These are phyloP conservation scores for Siniperca scherzeri DNA, from an alignment of 2,797 vertebrate species.

Conservation along the genomic window DNA sequence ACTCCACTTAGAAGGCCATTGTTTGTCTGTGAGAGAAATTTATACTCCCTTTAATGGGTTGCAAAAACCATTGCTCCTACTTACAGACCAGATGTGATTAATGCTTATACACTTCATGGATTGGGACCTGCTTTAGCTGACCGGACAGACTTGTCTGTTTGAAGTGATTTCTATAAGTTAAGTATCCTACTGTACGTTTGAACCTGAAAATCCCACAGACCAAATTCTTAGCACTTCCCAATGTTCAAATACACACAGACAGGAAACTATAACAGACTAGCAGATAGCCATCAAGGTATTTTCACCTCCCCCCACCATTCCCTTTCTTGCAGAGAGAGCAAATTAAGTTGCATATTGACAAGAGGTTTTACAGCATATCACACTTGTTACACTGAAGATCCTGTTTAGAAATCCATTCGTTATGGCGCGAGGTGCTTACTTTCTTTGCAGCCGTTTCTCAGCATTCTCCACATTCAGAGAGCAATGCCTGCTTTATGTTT, in stretches of 20 bases:
- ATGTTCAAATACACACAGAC: conserved; percentile 26
- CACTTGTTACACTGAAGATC: conserved; percentile 43
- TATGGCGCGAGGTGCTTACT: conserved; percentile 28
- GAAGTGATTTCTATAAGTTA: conserved; percentile 17
- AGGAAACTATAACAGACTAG: conserved; percentile 27
- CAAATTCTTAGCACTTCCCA: conserved; percentile 14
- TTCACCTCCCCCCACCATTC: conserved; percentile 3
- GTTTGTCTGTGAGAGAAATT: conserved; percentile 72
- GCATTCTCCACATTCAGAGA: conserved; percentile 49
- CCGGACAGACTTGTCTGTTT: background rate
- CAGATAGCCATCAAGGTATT: conserved; percentile 39
- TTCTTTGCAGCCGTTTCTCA: conserved; percentile 40
- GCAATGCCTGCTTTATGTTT: conserved; percentile 34
- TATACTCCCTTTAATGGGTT: conserved; percentile 57
- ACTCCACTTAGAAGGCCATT: conserved; percentile 62
- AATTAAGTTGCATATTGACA: conserved; percentile 61
- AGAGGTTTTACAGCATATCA: conserved; percentile 50
- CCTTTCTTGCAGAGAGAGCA: conserved; percentile 30
- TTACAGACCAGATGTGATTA: conserved; percentile 64
- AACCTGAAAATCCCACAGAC: conserved; percentile 41
- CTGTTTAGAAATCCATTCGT: conserved; percentile 55
- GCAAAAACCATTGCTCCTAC: conserved; percentile 42
- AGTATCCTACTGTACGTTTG: conserved; percentile 8
- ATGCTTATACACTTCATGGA: conserved; percentile 42
- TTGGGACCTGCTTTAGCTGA: conserved; percentile 42